Conservation (phyloP, 1,140 invertebrate genomes). For the Pseudoatta argentina region DNA sequence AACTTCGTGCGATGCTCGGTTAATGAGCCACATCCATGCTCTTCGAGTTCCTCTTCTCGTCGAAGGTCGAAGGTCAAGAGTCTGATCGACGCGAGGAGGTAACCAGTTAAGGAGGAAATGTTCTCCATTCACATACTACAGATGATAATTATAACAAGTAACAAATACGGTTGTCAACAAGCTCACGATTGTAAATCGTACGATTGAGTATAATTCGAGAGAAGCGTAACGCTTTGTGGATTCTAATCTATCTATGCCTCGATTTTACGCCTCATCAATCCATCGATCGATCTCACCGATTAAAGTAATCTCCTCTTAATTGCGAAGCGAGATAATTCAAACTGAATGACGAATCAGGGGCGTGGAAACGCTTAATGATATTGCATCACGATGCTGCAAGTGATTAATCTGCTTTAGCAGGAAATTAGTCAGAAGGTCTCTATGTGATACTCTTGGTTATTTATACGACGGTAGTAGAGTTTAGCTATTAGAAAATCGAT, state of each 20-base stretch:
- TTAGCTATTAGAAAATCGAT: constrained; percentile 17
- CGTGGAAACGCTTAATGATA: constrained; percentile 46
- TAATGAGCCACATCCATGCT: constrained; percentile 63
- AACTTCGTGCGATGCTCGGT: constrained; percentile 51
- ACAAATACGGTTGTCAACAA: constrained; percentile 15
- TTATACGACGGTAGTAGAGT: background rate
- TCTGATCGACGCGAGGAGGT: constrained; percentile 46
- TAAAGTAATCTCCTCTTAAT: constrained; percentile 20
- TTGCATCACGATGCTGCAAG: constrained; percentile 24
- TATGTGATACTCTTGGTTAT: background rate
- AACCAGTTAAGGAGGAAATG: constrained; percentile 11
- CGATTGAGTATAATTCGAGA: constrained; percentile 16
- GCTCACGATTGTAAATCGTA: background rate
- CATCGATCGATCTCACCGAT: background rate
- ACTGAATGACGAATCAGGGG: constrained; percentile 46
- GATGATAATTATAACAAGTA: constrained; percentile 13
- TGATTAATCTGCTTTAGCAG: constrained; percentile 51
- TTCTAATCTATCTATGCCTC: background rate
- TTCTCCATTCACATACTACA: background rate
- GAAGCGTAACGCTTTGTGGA: background rate
- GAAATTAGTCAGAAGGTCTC: constrained; percentile 41
- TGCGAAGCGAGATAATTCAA: background rate
- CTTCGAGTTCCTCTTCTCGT: constrained; percentile 52
- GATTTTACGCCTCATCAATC: background rate
- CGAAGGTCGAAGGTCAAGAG: constrained; percentile 53